A percentile compares a stretch with the other conserved stretches of the same genome.
Conservation (phyloP, 2,797 vertebrate genomes). For the Sciurus carolinensis region DNA sequence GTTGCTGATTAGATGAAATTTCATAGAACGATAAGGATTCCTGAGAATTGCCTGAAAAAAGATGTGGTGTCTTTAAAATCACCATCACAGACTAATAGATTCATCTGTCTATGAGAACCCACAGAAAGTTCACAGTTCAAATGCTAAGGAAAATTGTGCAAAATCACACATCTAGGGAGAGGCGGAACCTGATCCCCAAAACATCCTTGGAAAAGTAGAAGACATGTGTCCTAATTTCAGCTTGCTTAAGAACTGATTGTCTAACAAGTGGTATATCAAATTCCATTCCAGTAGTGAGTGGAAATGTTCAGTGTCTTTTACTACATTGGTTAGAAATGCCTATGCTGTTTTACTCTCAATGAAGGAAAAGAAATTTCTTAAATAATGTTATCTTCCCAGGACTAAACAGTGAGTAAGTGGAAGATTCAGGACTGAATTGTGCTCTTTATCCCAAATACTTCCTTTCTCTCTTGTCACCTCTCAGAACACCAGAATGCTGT, state of each 20-base stretch:
- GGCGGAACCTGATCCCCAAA: not conserved
- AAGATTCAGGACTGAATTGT: not conserved
- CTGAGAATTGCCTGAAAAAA: not conserved
- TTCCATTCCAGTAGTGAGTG: not conserved
- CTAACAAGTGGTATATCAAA: not conserved
- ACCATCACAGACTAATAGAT: not conserved
- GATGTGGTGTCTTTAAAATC: not conserved
- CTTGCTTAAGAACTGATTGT: not conserved
- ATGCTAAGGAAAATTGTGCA: not conserved
- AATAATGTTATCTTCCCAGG: not conserved
- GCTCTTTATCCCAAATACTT: not conserved
- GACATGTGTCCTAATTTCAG: not conserved
- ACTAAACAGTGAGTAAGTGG: not conserved
- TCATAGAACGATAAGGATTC: not conserved
- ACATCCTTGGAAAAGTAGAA: not conserved
- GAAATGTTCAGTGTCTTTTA: not conserved
- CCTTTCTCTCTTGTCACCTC: not conserved
- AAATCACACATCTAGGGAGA: not conserved
- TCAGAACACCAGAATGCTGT: not conserved
- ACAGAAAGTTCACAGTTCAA: not conserved
- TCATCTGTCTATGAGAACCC: not conserved
- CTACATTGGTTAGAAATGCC: not conserved
- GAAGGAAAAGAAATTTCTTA: not conserved
- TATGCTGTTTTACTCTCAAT: not conserved
- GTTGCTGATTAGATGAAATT: not conserved